A percentile compares a stretch with the other conserved stretches of the same genome.
phyloP scores from a whole-genome alignment of 2,797 vertebrate genomes.

The Rhinophrynus dorsalis region DNA sequence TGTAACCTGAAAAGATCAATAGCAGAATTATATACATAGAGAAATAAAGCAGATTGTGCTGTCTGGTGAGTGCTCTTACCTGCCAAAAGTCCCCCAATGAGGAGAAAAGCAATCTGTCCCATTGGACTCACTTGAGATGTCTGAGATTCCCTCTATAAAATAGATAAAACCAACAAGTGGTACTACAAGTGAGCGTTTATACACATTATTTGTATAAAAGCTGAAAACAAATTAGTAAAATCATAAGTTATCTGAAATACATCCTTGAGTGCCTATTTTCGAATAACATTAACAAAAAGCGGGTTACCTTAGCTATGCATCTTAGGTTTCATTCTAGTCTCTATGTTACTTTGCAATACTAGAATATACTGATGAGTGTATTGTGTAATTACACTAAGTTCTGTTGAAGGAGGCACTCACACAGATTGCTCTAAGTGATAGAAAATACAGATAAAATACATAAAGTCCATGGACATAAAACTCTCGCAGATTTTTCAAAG shows the following conservation, averaged over 20 bases:
- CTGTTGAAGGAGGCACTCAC: no score
- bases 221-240: background rate
- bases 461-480: no score
- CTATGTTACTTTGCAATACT: no score
- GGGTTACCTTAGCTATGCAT: background rate
- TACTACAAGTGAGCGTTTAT: no score
- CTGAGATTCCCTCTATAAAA: background rate
- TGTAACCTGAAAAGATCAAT: background rate
- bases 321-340: no score
- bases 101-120: background rate
- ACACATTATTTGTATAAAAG: no score
- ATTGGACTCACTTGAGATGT: background rate
- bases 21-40: background rate
- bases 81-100: slow-evolving; percentile 18
- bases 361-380: no score
- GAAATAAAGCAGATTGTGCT: background rate
- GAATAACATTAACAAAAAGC: background rate
- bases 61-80: slow-evolving; percentile 2
- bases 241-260: background rate
- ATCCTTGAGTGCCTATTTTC: background rate
- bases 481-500: no score
- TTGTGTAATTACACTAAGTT: no score
- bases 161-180: background rate
- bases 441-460: no score
- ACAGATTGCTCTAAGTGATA: no score